Percentiles rank a stretch among this genome's conserved stretches.
Evolutionary conservation across 2,113 vertebrate genomes (phyloP).

Genomic region (Rafetus swinhoei): DNA sequence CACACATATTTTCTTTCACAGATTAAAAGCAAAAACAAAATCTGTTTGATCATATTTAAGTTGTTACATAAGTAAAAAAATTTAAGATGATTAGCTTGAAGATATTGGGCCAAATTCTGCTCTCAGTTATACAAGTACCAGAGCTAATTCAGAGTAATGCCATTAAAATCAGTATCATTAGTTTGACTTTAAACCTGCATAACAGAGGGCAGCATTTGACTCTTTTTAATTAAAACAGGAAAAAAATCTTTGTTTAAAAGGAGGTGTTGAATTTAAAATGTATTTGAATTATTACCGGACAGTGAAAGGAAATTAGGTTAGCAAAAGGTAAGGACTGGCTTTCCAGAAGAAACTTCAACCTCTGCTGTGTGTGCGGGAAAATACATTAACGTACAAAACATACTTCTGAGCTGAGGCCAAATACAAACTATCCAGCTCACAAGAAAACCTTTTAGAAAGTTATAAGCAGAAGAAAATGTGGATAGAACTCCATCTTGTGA

Average conservation of each 20-base stretch:
- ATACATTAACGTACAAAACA: not conserved
- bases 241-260: not conserved
- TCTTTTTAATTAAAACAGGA: not conserved
- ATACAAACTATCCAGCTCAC: not conserved
- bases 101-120: conserved; percentile 1
- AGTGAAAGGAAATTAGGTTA: not conserved
- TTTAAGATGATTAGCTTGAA: conserved; percentile 52
- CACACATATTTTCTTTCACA: conserved; percentile 57
- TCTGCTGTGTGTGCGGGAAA: not conserved
- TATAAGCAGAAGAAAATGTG: not conserved
- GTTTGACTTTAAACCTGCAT: conserved; percentile 27
- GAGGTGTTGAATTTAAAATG: conserved; percentile 1
- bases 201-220: not conserved
- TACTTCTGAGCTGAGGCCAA: not conserved
- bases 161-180: not conserved
- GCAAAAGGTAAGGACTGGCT: not conserved
- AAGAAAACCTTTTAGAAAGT: not conserved
- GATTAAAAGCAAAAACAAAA: conserved; percentile 54
- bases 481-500: not conserved
- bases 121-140: conserved; percentile 33
- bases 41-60: conserved; percentile 41
- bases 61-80: conserved; percentile 42
- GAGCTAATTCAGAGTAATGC: conserved; percentile 32
- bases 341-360: not conserved
- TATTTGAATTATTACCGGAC: not conserved